Evolutionary conservation across 92 coral and sea anemone species (phyloP).

Genomic region (Actinernus sp.): DNA sequence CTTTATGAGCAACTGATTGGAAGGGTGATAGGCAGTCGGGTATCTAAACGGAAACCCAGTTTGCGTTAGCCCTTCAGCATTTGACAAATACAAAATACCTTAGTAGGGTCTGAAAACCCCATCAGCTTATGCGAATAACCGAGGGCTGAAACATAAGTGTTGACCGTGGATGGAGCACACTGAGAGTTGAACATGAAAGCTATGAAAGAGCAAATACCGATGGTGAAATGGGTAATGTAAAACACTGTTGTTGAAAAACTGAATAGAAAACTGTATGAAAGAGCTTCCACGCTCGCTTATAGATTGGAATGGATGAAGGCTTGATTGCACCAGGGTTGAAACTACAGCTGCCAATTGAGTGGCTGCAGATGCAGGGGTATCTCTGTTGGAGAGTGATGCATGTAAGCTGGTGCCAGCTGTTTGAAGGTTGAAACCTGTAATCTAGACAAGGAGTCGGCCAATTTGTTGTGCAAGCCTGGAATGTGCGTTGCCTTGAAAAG

Average conservation of each 20-base stretch:
- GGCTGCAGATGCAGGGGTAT: constrained; percentile 20
- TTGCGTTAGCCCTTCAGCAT: constrained; percentile 70
- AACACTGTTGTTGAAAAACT: background rate
- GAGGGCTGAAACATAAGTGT: too few relatives aligned
- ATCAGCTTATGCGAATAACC: constrained; percentile 43
- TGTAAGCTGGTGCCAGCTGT: constrained; percentile 17
- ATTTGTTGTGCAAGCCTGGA: constrained; percentile 21
- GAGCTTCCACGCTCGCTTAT: constrained; percentile 53
- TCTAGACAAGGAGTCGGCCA: constrained; percentile 41
- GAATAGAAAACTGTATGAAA: constrained; percentile 14
- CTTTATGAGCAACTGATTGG: too few relatives aligned
- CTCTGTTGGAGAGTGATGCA: constrained; percentile 11
- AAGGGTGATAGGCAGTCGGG: too few relatives aligned
- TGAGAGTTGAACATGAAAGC: constrained; percentile 41
- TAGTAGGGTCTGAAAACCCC: constrained; percentile 38
- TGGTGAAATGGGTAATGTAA: constrained; percentile 33
- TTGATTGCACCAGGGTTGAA: constrained; percentile 23
- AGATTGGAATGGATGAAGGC: constrained; percentile 51
- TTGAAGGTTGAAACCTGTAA: constrained; percentile 16
- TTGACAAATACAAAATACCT: constrained; percentile 45
- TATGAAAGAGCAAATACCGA: constrained; percentile 44
- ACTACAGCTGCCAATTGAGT: constrained; percentile 26
- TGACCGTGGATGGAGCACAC: constrained; percentile 44
- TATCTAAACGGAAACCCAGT: constrained; percentile 21
- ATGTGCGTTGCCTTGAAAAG: constrained; percentile 63